Base-by-base conservation (phyloP, 2,797 vertebrate species). In the Protosalanx chinensis region DNA sequence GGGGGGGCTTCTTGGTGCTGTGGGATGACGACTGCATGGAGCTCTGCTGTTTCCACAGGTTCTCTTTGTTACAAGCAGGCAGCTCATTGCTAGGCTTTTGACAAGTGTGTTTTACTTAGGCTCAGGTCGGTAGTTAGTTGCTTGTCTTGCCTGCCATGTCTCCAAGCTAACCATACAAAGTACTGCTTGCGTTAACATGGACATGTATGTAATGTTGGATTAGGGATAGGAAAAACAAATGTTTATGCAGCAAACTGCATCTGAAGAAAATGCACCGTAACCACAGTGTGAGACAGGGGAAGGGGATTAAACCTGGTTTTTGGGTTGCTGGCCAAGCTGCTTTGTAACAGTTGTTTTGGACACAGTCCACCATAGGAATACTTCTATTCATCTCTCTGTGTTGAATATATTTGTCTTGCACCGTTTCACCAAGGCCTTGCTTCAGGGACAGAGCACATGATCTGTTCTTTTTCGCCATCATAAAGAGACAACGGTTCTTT, bases 1-100 rank as follows among this genome's bases (percentile, higher is more conserved):
- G 33, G 62, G 3, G 68, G 76, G 81, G 60, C 84, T 85, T 68
- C 51, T 68, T 35, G 35, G 62, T 64, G 41, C 41, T 49, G 46
- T 66, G 46, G 30, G 37, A 23, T 66, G 23, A 27, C 1, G 20
- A 41, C 37, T 5, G 37, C 63, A 65, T 65, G 63, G 63, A 41
- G 33, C 35, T 2, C n/a, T 18, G 23, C 6, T 49, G 20, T 20
- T 49, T 13, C 37, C 12, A 46, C 41, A 12, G 41, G 7, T 46
- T 3, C 41, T 16, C 37, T 16, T 13, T 53, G 46, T 30, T 30
- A 66, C 12, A 20, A 46, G 8, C 23, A 62, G 29, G 30, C 29
- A 32, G 2, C 29, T 62, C 16, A 33, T 62, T 32, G 60, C 41
- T 13, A 27, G 60, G 56, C 16, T 6, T n/a, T 58, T 62, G 60